Conservation (phyloP, 2,113 vertebrate species). For the Acanthisitta chloris region DNA sequence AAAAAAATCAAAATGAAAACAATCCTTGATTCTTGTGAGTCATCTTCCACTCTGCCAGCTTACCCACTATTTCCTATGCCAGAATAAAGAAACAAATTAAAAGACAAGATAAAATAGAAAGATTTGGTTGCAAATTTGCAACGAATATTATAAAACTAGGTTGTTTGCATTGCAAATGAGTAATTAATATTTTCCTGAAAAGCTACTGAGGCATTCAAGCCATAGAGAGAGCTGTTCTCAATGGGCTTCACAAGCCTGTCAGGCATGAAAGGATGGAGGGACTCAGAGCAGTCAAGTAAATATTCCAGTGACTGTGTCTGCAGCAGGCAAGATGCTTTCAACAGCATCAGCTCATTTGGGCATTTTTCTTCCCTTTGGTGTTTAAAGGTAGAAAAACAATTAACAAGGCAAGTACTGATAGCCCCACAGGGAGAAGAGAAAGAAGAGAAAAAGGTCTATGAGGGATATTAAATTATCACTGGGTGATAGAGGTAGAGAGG, state of each 20-base stretch:
- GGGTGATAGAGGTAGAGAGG: neutral
- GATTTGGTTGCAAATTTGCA: neutral
- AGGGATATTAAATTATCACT: neutral
- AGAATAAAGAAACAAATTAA: neutral
- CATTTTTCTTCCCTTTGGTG: neutral
- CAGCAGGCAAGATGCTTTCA: neutral
- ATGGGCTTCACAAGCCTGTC: neutral
- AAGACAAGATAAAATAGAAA: neutral
- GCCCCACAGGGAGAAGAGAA: neutral
- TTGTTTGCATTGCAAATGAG: neutral
- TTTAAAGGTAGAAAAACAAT: neutral
- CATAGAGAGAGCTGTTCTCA: neutral
- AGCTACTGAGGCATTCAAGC: neutral
- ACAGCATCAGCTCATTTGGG: neutral
- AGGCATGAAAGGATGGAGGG: neutral
- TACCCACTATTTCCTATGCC: neutral
- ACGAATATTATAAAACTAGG: neutral
- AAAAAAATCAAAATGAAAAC: neutral
- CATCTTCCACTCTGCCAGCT: neutral
- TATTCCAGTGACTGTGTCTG: neutral
- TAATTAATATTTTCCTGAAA: conserved; percentile 15
- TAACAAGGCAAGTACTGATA: neutral
- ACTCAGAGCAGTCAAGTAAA: neutral
- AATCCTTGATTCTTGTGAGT: neutral
- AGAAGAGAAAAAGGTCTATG: neutral